phyloP scores from a whole-genome alignment of 2,113 vertebrate genomes.

The Otis tarda region DNA sequence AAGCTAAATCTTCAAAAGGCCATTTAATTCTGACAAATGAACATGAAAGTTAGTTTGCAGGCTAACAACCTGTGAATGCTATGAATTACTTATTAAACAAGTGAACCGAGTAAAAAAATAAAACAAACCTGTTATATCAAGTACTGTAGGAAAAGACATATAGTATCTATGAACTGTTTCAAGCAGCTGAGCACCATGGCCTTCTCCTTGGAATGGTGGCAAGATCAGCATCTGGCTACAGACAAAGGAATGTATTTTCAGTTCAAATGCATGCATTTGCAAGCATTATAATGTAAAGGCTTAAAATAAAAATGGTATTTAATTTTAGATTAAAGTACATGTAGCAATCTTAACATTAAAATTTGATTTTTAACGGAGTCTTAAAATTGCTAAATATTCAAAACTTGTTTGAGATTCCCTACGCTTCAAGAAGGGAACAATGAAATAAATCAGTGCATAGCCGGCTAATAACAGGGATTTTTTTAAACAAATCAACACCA shows the following conservation, averaged over 20 bases:
- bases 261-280: conserved; percentile 30
- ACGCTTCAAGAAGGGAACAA: conserved; percentile 61
- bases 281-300: background rate
- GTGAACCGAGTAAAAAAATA: background rate
- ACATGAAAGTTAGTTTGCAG: background rate
- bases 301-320: background rate
- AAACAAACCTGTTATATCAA: conserved; percentile 94
- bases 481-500: conserved; percentile 79
- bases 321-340: background rate
- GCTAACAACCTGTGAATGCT: background rate
- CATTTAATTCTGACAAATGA: conserved; percentile 12
- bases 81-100: background rate
- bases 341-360: background rate
- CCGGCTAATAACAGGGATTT: conserved; percentile 72
- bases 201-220: conserved; percentile 98
- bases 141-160: conserved; percentile 87
- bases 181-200: conserved; percentile 95
- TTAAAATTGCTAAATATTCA: conserved; percentile 53
- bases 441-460: conserved; percentile 72
- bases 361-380: background rate
- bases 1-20: conserved; percentile 43
- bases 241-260: conserved; percentile 53
- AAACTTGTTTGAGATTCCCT: conserved; percentile 57
- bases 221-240: conserved; percentile 97
- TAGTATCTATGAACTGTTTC: conserved; percentile 97